Base-by-base conservation (phyloP, 1,140 invertebrate genomes). In the Globodera rostochiensis region DNA sequence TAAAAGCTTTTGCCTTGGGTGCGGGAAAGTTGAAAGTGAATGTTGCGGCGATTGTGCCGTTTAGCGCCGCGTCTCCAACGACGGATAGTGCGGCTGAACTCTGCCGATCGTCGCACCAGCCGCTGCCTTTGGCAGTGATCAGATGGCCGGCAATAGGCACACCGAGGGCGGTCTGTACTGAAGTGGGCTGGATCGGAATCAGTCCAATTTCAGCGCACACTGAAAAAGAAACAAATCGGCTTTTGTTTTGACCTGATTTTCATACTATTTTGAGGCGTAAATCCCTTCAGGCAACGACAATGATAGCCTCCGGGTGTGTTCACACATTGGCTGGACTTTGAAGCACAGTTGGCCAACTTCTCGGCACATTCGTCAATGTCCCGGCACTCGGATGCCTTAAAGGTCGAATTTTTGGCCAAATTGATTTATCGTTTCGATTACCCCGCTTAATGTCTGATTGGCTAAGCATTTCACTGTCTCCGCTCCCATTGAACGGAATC, bases 291-390 rank as follows among this genome's bases (percentile, higher is more conserved):
- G 86, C 96, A 98, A 86, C 95, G 94, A 88, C 96, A 98, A 79
- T 93, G 94, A 91, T 97, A 97, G 45, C 95, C 94, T 73, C 96
- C 96, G 60, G 94, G 93, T 36, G 94, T 94, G 88, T 98, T 98
- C 74, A 94, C 93, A 90, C 96, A 98, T 90, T 95, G 94, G 1
- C 96, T 89, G 5, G 83, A 82, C 36, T 84, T 75, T 8, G 79
- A 45, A 25, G 83, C 74, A 71, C 88, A 88, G 70, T 80, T 83
- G 21, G 87, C 84, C 19, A 64, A 47, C 80, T 94, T 94, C 67
- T 93, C 94, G 1, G 93, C 92, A 91, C 96, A 98, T 91, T 98
- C 96, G 86, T 98, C 96, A 60, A 97, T 94, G 90, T 97, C 96
- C 92, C 80, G 66, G 70, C 88, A 89, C 79, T 85, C 79, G 0